phyloP scores from a whole-genome alignment of 2,797 vertebrate species.

The Macrochelys suwanniensis region DNA sequence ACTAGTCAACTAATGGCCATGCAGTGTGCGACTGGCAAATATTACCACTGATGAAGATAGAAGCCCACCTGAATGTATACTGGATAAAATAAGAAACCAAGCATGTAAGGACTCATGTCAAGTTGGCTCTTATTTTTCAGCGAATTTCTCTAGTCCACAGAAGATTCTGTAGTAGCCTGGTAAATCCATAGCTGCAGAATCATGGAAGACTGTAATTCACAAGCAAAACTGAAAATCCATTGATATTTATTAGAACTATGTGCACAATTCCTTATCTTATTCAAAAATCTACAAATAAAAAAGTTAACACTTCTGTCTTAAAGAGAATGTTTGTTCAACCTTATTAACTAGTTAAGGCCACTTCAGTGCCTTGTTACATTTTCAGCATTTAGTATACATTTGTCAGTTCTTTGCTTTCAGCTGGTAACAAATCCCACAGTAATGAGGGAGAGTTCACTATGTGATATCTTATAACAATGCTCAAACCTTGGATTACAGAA shows the following conservation, averaged over 20 bases:
- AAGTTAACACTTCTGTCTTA: slow-evolving; percentile 66
- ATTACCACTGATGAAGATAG: background rate
- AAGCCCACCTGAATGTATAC: slow-evolving; percentile 11
- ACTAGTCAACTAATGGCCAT: background rate
- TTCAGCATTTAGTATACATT: slow-evolving; percentile 50
- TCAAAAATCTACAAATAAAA: slow-evolving; percentile 69
- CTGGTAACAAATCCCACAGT: slow-evolving; percentile 36
- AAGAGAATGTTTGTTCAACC: slow-evolving; percentile 57
- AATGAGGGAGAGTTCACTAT: slow-evolving; percentile 56
- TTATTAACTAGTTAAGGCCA: slow-evolving; percentile 35
- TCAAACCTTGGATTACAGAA: slow-evolving; percentile 56
- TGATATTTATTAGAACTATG: slow-evolving; percentile 72
- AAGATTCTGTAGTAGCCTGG: background rate
- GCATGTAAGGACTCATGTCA: background rate
- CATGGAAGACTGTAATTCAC: slow-evolving; percentile 62
- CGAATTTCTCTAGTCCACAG: background rate
- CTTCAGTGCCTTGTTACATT: slow-evolving; percentile 44
- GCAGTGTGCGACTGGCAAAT: background rate
- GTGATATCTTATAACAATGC: slow-evolving; percentile 63
- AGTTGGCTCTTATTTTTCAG: background rate
- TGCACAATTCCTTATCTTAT: slow-evolving; percentile 67
- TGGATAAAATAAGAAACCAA: background rate
- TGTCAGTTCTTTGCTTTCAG: slow-evolving; percentile 62
- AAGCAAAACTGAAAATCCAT: slow-evolving; percentile 65
- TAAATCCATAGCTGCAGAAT: slow-evolving; percentile 36